Percentiles rank a stretch among this genome's conserved stretches.
Conservation (phyloP, 2,797 vertebrate species). For the Coracias cyanogaster region DNA sequence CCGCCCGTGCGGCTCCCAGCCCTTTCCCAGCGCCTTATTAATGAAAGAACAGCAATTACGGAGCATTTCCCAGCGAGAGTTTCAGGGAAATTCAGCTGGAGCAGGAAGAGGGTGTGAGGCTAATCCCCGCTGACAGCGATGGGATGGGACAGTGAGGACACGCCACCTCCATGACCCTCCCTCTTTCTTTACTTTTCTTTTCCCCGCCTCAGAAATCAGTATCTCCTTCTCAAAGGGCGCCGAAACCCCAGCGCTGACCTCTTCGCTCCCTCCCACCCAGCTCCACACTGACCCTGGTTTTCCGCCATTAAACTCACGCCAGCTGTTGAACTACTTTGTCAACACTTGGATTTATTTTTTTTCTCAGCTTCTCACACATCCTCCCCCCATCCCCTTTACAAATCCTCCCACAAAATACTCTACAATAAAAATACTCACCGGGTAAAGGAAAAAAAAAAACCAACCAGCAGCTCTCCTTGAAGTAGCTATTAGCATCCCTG, state of each 20-base stretch:
- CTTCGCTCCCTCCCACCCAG: background rate
- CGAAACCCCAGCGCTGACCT: background rate
- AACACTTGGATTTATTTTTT: background rate
- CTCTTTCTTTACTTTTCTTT: fast-evolving
- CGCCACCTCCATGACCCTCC: background rate
- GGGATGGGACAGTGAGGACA: background rate
- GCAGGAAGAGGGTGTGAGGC: background rate
- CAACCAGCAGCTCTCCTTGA: background rate
- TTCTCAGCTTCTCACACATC: background rate
- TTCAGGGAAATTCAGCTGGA: background rate
- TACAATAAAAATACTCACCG: background rate
- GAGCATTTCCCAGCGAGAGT: background rate
- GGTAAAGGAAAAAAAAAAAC: fast-evolving
- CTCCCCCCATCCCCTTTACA: background rate
- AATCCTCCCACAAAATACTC: background rate
- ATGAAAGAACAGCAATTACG: background rate
- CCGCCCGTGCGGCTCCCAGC: background rate
- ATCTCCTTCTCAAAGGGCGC: background rate
- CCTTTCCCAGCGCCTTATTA: background rate
- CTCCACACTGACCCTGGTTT: background rate
- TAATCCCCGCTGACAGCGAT: background rate
- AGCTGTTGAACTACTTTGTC: background rate
- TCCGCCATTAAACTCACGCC: background rate
- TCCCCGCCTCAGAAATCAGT: background rate
- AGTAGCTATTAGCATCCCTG: background rate